These are phyloP conservation scores for Passer montanus DNA, from an alignment of 2,113 vertebrate species.

Conservation along the genomic window DNA sequence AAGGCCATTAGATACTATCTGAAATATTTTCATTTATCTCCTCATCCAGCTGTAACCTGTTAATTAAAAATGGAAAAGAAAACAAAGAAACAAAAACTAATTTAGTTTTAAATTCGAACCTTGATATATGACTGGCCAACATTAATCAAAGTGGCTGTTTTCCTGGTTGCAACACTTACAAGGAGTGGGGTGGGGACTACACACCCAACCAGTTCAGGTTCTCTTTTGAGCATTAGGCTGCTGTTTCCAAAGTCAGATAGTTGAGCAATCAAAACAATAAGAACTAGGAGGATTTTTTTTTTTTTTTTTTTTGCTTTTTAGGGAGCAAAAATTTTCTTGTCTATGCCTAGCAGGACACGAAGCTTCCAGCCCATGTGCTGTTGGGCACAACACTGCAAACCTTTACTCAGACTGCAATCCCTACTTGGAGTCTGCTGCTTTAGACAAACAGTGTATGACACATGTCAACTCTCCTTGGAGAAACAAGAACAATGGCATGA, in stretches of 20 bases:
- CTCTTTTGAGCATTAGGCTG: background rate
- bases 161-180: background rate
- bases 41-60: background rate
- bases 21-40: background rate
- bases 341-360: background rate
- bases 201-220: background rate
- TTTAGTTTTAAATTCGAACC: background rate
- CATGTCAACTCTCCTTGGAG: background rate
- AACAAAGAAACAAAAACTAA: background rate
- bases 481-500: background rate
- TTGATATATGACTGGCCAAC: background rate
- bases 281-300: background rate
- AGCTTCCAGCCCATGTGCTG: background rate
- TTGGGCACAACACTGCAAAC: background rate
- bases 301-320: background rate
- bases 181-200: background rate
- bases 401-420: background rate
- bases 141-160: conserved; percentile 4
- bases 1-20: background rate
- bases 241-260: background rate
- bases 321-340: background rate
- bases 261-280: background rate
- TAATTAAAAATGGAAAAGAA: background rate
- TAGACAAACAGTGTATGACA: background rate
- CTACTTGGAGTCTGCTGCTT: background rate